phyloP scores from a whole-genome alignment of 2,113 vertebrate genomes.

The Petrocephalus zakoni region DNA sequence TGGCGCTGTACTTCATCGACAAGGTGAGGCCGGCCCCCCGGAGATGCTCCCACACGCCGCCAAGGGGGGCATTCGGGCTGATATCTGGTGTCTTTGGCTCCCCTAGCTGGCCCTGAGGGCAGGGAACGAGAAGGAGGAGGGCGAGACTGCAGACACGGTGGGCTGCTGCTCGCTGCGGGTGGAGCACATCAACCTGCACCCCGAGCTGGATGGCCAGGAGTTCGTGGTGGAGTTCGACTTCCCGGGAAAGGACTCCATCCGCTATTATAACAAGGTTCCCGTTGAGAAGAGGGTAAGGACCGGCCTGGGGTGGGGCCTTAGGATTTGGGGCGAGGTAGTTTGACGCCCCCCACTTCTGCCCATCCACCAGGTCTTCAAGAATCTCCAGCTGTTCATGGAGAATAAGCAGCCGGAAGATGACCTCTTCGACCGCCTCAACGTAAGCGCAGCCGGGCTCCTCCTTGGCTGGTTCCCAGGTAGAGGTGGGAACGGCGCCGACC shows the following conservation, averaged over 20 bases:
- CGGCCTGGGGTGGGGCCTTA: not conserved
- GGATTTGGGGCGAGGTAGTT: not conserved
- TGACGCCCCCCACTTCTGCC: not conserved
- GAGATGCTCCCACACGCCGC: not conserved
- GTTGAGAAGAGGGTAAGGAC: conserved; percentile 91
- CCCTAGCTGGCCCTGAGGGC: conserved; percentile 90
- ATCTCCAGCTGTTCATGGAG: conserved; percentile 96
- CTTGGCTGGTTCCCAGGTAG: not conserved
- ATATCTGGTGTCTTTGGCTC: not conserved
- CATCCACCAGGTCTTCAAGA: conserved; percentile 83
- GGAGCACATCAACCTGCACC: conserved; percentile 86
- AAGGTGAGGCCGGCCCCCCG: conserved; percentile 65
- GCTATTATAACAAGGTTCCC: conserved; percentile 98
- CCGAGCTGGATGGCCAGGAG: conserved; percentile 87
- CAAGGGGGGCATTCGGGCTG: not conserved
- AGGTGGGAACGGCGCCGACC: not conserved
- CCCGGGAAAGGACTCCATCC: conserved; percentile 94
- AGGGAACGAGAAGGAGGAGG: conserved; percentile 97
- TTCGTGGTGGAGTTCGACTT: conserved; percentile 96
- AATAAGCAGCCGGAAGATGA: conserved; percentile 96
- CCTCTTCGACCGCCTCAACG: conserved; percentile 94
- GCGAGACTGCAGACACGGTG: conserved; percentile 92
- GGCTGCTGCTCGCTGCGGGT: conserved; percentile 94
- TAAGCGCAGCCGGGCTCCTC: conserved; percentile 53
- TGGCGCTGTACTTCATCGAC: conserved; percentile 95